These are phyloP conservation scores for Operophtera brumata DNA, from an alignment of 2,888 invertebrate species.

Conservation along the genomic window DNA sequence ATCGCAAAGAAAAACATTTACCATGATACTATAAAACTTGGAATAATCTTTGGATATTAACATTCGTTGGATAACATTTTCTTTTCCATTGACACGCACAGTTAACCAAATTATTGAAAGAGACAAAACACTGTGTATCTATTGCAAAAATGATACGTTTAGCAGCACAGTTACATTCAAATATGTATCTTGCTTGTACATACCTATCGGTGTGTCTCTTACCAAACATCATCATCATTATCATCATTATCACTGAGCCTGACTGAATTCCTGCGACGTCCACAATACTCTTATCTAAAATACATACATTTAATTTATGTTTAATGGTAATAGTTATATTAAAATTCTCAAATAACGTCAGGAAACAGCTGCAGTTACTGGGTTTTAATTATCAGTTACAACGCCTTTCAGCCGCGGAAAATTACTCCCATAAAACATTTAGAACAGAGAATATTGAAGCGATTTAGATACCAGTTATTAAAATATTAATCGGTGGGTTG, in stretches of 20 bases:
- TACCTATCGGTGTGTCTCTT: too few species aligned
- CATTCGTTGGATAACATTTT: too few species aligned
- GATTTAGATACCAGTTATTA: conserved; percentile 62
- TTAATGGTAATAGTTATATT: conserved; percentile 60
- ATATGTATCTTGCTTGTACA: too few species aligned
- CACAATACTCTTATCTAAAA: conserved; percentile 43
- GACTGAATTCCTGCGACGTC: conserved; percentile 5
- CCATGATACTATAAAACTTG: too few species aligned
- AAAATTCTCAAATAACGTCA: conserved; percentile 65
- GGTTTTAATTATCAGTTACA: conserved; percentile 78
- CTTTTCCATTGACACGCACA: too few species aligned
- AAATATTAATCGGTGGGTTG: conserved; percentile 41
- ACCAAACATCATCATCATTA: too few species aligned
- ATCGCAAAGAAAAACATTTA: conserved; percentile 18
- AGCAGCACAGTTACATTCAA: too few species aligned
- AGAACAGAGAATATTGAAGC: conserved; percentile 61
- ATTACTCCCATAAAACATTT: conserved; percentile 74
- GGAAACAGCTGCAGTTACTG: conserved; percentile 75
- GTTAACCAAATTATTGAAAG: too few species aligned
- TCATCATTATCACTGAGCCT: too few species aligned
- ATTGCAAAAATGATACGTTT: too few species aligned
- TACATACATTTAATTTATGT: conserved; percentile 53
- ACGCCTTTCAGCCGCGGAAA: conserved; percentile 67
- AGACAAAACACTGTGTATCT: too few species aligned
- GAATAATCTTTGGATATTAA: too few species aligned